Conservation (phyloP, 2,113 vertebrate genomes). For the Pongo abelii region DNA sequence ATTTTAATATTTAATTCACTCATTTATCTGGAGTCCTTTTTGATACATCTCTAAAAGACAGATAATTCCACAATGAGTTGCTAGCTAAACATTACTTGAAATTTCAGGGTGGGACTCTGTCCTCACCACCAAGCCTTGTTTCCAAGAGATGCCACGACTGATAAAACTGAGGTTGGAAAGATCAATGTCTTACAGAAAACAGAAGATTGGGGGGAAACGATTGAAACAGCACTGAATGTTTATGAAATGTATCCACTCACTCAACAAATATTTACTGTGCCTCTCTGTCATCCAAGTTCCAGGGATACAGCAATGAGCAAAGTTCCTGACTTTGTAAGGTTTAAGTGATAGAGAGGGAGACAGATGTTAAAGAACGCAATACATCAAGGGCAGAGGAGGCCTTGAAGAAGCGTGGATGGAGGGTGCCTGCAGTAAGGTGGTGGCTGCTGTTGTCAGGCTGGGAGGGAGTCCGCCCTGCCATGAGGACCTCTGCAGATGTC, state of each 20-base stretch:
- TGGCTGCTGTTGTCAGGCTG: background rate
- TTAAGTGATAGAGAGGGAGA: background rate
- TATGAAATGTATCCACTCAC: background rate
- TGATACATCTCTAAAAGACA: background rate
- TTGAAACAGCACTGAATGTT: background rate
- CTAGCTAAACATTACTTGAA: background rate
- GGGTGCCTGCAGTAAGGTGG: background rate
- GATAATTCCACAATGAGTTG: background rate
- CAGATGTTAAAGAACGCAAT: background rate
- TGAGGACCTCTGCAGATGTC: background rate
- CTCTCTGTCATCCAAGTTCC: rapidly evolving
- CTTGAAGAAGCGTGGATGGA: rapidly evolving
- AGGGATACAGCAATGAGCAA: background rate
- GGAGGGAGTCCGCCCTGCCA: rapidly evolving
- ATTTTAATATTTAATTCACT: background rate
- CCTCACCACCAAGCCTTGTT: background rate
- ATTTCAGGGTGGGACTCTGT: background rate
- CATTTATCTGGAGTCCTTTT: background rate
- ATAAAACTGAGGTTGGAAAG: background rate
- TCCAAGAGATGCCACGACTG: background rate
- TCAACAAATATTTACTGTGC: background rate
- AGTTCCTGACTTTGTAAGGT: background rate
- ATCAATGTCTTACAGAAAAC: background rate
- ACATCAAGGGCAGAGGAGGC: background rate
- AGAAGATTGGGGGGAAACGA: background rate